phyloP scores from a whole-genome alignment of 1,140 invertebrate genomes.

The Eumaeus atala region DNA sequence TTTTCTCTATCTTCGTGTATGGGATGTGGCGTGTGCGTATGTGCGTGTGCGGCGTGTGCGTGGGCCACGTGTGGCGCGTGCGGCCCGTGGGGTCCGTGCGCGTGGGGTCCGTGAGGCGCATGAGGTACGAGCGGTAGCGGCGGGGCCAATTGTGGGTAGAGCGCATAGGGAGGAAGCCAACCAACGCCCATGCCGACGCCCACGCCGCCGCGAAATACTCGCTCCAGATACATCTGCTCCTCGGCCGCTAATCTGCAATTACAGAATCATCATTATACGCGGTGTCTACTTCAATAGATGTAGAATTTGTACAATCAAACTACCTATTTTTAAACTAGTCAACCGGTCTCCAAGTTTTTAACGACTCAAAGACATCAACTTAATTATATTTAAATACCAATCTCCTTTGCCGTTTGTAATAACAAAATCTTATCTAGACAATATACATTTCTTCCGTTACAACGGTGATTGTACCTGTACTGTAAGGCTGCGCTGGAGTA shows the following conservation, averaged over 20 bases:
- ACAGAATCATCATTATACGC: no score
- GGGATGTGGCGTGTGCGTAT: conserved; percentile 20
- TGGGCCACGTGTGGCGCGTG: conserved; percentile 27
- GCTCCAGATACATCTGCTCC: conserved; percentile 66
- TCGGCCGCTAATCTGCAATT: conserved; percentile 55
- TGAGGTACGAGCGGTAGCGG: conserved; percentile 42
- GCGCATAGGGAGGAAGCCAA: conserved; percentile 62
- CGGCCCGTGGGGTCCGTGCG: conserved; percentile 25
- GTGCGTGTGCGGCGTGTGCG: conserved; percentile 27
- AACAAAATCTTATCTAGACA: no score
- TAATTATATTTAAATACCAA: background rate
- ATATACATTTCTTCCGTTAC: background rate
- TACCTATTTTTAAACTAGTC: no score
- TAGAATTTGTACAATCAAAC: background rate
- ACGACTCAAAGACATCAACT: no score
- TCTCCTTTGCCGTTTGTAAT: background rate
- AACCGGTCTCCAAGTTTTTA: no score
- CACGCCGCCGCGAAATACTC: conserved; percentile 59
- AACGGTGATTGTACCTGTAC: conserved; percentile 46
- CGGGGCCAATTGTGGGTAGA: conserved; percentile 57
- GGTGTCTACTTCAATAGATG: no score
- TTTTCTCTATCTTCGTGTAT: conserved; percentile 50
- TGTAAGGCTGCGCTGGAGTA: conserved; percentile 69
- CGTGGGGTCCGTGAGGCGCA: conserved; percentile 30
- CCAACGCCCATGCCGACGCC: conserved; percentile 57